phyloP scores from a whole-genome alignment of 1,140 invertebrate species.

The Triops longicaudatus region DNA sequence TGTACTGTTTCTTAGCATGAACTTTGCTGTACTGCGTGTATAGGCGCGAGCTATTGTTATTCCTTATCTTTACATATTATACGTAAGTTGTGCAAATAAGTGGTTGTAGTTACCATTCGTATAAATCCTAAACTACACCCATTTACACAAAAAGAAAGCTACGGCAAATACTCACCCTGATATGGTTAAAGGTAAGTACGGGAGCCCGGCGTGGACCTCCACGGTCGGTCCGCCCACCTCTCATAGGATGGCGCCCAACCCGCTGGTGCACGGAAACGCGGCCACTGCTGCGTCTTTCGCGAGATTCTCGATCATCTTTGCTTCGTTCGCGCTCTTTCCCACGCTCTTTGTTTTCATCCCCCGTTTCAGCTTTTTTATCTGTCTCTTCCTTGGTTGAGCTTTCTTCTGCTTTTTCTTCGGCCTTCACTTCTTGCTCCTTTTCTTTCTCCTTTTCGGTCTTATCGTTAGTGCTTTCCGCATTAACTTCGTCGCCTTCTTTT shows the following conservation, averaged over 20 bases:
- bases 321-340: conserved; percentile 21
- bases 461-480: background rate
- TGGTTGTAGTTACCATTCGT: no score
- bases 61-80: no score
- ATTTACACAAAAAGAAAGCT: background rate
- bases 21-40: no score
- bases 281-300: conserved; percentile 30
- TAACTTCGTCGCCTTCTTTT: conserved; percentile 22
- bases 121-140: no score
- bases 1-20: no score
- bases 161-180: conserved; percentile 44
- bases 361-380: background rate
- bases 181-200: conserved; percentile 55
- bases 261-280: conserved; percentile 27
- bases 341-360: conserved; percentile 16
- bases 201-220: conserved; percentile 21
- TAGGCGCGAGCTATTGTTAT: no score
- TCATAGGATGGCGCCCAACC: conserved; percentile 18
- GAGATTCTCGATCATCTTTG: conserved; percentile 16
- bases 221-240: conserved; percentile 17
- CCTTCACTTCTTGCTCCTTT: conserved; percentile 34
- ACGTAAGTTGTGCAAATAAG: no score
- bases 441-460: conserved; percentile 24
- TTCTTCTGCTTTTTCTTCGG: conserved; percentile 39
- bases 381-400: conserved; percentile 31